Conservation (phyloP, 1,140 invertebrate genomes). For the Acromyrmex charruanus region DNA sequence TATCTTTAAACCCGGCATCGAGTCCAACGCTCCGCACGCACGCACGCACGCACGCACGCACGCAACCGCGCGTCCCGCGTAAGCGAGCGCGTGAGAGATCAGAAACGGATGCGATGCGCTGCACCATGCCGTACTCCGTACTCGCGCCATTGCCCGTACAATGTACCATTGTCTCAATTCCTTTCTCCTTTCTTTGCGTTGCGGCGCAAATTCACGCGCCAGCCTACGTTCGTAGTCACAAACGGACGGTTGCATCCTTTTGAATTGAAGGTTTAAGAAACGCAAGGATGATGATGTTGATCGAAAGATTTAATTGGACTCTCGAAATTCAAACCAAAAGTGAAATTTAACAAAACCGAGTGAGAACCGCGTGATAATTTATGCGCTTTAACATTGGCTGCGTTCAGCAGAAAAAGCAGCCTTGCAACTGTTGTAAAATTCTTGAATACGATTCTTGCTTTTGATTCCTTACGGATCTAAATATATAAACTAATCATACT, state of each 20-base stretch:
- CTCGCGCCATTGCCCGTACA: constrained; percentile 69
- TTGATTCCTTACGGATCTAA: too few relatives aligned
- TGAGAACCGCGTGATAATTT: too few relatives aligned
- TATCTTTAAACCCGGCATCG: constrained; percentile 78
- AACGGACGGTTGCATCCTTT: not conserved
- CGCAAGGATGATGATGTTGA: too few relatives aligned
- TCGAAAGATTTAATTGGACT: too few relatives aligned
- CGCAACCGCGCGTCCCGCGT: constrained; percentile 14
- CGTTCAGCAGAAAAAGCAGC: too few relatives aligned
- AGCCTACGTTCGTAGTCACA: not conserved
- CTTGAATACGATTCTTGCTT: too few relatives aligned
- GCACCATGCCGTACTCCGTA: constrained; percentile 35
- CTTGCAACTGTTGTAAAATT: too few relatives aligned
- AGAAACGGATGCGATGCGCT: constrained; percentile 71
- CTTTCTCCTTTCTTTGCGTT: constrained; percentile 61
- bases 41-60: constrained; percentile 31
- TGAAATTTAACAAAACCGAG: too few relatives aligned
- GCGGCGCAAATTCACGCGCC: not conserved
- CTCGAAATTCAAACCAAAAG: too few relatives aligned
- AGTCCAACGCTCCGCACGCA: constrained; percentile 43
- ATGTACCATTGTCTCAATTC: constrained; percentile 76
- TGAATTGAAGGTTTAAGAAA: not conserved
- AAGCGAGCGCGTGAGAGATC: constrained; percentile 67
- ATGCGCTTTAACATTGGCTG: too few relatives aligned
- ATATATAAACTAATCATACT: too few relatives aligned